Evolutionary conservation across 2,113 vertebrate species (phyloP).

Genomic region (Labrus mixtus): DNA sequence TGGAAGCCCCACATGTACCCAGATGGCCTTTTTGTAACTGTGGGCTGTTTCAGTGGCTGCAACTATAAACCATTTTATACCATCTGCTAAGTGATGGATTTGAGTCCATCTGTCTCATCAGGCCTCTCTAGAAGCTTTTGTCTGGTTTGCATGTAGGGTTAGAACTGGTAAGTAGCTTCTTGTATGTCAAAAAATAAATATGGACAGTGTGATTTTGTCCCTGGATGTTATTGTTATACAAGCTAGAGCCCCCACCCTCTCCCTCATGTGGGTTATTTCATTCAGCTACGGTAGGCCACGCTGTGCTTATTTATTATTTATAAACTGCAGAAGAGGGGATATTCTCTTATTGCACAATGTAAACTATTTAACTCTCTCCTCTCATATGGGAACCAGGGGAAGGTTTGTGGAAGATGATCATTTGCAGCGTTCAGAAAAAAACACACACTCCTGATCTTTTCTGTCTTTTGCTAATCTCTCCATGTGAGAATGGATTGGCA

Average conservation of each 20-base stretch:
- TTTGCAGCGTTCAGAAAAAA: constrained; percentile 2
- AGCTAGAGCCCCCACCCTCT: constrained; percentile 13
- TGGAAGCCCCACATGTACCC: constrained; percentile 60
- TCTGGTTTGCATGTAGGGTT: constrained; percentile 29
- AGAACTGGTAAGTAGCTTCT: constrained; percentile 13
- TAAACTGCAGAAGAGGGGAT: constrained; percentile 42
- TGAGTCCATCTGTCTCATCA: constrained; percentile 65
- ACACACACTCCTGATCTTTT: neutral
- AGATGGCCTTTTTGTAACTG: constrained; percentile 72
- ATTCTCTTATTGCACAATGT: constrained; percentile 38
- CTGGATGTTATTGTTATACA: constrained; percentile 19
- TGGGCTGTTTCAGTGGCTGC: constrained; percentile 59
- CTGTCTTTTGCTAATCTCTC: neutral
- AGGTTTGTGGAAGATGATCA: constrained; percentile 13
- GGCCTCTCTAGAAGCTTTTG: constrained; percentile 35
- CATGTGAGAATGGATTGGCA: neutral
- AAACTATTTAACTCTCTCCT: constrained; percentile 20
- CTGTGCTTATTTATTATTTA: constrained; percentile 64
- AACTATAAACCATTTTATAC: constrained; percentile 63
- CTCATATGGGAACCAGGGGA: constrained; percentile 4
- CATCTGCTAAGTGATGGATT: constrained; percentile 71
- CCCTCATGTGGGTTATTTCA: constrained; percentile 37
- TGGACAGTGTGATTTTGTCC: constrained; percentile 1
- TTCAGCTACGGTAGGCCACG: constrained; percentile 15
- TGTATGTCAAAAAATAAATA: constrained; percentile 7